Base-by-base conservation (phyloP, 2,113 vertebrate species). In the Laticauda colubrina region DNA sequence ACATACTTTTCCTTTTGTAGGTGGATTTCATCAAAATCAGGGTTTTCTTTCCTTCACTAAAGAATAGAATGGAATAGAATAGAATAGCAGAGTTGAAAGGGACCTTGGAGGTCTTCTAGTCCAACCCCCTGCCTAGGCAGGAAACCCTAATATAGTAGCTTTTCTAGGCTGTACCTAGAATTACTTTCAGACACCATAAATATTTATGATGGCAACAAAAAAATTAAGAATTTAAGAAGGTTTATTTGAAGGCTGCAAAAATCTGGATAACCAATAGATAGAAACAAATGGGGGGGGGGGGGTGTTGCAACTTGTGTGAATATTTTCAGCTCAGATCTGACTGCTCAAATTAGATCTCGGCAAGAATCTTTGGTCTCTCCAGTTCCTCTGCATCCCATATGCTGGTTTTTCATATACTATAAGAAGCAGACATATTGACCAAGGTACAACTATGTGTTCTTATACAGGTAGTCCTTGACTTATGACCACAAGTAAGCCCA, bases 141-240 rank as follows among this genome's bases (percentile, higher is more conserved):
- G 48, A 51, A 51, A 51, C 48, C 48, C 48, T 51, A 51, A 34
- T 75, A 39, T 39, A 15, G 18, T 5, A n/a, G 29, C 39, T 85
- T 89, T 69, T 81, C 51, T 53, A 51, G 23, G 24, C 15, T 91
- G 53, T 34, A 8, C 39, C 39, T 10, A 48, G 14, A 48, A 15
- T 29, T 87, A 91, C 34, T 93, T 91, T 89, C 92, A 57, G 85
- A 89, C 39, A 55, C 8, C 34, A 29, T 26, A 43, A 91, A 69
- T 69, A 69, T n/a, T 69, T 69, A 69, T 81, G 69, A 75, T 21
- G 34, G 8, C 34, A 21, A 81, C n/a, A 81, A 81, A 39, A 81
- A 81, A 34, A 5, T 34, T 75, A 34, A 75, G 29, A 75, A 34
- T 75, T 81, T 81, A 81, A 81, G 14, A 15, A 75, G 34, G 69